Evolutionary conservation across 2,888 invertebrate species (phyloP), one percentile per base, ranked within the genome.

Genomic region (Choreutis nemorana): DNA sequence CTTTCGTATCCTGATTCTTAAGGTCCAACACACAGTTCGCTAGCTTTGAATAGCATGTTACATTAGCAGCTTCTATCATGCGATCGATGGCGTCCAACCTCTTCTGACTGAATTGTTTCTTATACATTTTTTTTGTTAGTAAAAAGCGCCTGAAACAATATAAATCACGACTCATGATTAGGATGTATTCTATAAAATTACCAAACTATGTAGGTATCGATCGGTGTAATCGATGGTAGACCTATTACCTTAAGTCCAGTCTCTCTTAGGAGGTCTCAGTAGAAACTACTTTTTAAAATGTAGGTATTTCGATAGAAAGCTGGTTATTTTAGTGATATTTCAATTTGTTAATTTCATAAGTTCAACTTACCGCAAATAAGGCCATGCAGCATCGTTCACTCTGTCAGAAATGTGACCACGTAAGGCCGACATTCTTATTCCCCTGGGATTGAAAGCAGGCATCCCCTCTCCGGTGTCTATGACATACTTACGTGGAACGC

Each of bases 21-120:
- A 72, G 45, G 29, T 70, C 70, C 2, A 77, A 28, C 2, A 52
- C 48, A 30, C 64, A 65, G 39, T 65, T 71, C 0, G 75, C 77
- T 1, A 75, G 44, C 32, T 78, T 78, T 0, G 70, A 46, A 38
- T 77, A 78, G 11, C 48, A 41, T 0, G 75, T 75, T 0, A 42
- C 51, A 39, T 77, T 78, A 7, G 67, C 40, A 0, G 55, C 45
- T 33, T 77, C 77, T 5, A 77, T 70, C 59, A 70, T 60, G 1
- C 50, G 56, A 23, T 77, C 67, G 25, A 78, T 49, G 0, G 48
- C 46, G 18, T 70, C 61, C 14, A 72, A 1, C 0, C 75, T 56
- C 4, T 71, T 64, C 4, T 33, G 15, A 18, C 47, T 54, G 39
- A 77, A 73, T 12, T 39, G 46, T 20, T 51, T 36, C 41, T 58